Conservation (phyloP, 2,888 invertebrate genomes). For the Caenorhabditis zanzibari region DNA sequence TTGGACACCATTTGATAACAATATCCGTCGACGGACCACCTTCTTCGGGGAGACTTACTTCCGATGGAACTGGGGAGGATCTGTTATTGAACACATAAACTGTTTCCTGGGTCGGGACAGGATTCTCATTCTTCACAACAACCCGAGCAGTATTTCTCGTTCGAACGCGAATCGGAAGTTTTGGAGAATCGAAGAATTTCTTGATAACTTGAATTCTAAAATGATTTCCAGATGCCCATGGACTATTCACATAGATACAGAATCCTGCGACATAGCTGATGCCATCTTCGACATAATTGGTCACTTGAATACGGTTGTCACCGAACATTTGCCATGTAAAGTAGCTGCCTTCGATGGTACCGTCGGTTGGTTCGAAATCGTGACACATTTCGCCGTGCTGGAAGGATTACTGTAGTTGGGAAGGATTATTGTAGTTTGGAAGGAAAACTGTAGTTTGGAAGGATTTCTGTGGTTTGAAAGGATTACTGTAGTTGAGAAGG, state of each 20-base stretch:
- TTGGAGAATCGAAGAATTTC: neutral
- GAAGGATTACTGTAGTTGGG: too few relatives aligned
- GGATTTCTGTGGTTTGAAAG: too few relatives aligned
- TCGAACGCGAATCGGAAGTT: neutral
- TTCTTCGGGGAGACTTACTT: neutral
- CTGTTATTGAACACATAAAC: neutral
- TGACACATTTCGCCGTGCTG: slow-evolving; percentile 3
- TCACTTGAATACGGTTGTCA: slow-evolving; percentile 15
- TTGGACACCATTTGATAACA: slow-evolving; percentile 10
- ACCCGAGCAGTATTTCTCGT: neutral
- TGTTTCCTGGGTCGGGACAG: neutral
- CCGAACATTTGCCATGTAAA: slow-evolving; percentile 10
- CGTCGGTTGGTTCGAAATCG: neutral
- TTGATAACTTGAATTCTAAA: neutral
- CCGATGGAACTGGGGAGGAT: neutral
- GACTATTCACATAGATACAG: slow-evolving; percentile 5
- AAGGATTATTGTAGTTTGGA: too few relatives aligned
- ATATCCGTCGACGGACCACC: neutral
- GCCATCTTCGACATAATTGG: slow-evolving; percentile 8
- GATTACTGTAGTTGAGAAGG: too few relatives aligned
- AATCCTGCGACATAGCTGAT: slow-evolving; percentile 21
- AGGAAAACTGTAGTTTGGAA: too few relatives aligned
- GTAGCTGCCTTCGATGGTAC: neutral
- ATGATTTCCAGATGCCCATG: neutral
- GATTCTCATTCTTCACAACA: neutral